These are phyloP conservation scores for Limulus polyphemus DNA, from an alignment of 2,888 invertebrate genomes.

Conservation along the genomic window DNA sequence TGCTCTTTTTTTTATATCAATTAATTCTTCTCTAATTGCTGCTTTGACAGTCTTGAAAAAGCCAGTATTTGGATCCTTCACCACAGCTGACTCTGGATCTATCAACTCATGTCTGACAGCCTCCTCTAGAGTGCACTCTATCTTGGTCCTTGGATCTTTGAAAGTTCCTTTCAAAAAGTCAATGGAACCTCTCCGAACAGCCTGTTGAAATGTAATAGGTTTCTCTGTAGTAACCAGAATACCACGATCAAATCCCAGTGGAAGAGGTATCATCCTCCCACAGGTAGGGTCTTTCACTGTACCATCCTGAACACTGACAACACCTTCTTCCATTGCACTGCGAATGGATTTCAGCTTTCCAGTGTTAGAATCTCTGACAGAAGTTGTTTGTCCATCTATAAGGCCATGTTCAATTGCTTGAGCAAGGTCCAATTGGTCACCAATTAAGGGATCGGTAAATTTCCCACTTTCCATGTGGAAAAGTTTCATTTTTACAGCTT, in stretches of 20 bases:
- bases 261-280: conserved; percentile 59
- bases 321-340: conserved; percentile 63
- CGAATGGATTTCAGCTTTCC: conserved; percentile 56
- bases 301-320: conserved; percentile 60
- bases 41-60: conserved; percentile 68
- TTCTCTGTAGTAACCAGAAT: conserved; percentile 60
- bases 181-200: conserved; percentile 34
- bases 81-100: conserved; percentile 58
- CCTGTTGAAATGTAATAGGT: conserved; percentile 48
- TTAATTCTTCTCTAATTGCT: conserved; percentile 69
- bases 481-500: conserved; percentile 59
- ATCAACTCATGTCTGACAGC: conserved; percentile 54
- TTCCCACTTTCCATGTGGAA: conserved; percentile 65
- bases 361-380: conserved; percentile 57
- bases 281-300: conserved; percentile 65
- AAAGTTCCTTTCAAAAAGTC: conserved; percentile 47
- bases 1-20: conserved; percentile 57
- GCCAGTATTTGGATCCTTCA: conserved; percentile 64
- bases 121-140: conserved; percentile 35
- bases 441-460: conserved; percentile 63
- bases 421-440: conserved; percentile 57
- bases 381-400: conserved; percentile 60
- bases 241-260: conserved; percentile 62
- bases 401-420: conserved; percentile 57
- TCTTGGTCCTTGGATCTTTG: conserved; percentile 59